These are phyloP conservation scores for Leptobrachium leishanense DNA, from an alignment of 2,113 vertebrate species.

Conservation along the genomic window DNA sequence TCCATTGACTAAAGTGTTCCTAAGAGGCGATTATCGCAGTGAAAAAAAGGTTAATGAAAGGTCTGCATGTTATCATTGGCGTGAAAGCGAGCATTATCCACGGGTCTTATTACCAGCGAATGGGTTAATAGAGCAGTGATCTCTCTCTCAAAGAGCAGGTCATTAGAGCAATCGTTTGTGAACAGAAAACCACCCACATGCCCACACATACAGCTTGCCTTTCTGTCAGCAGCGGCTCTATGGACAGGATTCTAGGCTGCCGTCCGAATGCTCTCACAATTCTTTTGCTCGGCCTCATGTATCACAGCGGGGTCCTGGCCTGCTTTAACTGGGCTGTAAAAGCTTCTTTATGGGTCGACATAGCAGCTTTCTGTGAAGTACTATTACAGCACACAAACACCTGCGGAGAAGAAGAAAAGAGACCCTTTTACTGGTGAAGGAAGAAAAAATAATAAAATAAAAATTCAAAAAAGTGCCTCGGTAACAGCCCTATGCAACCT, in stretches of 20 bases:
- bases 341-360: conserved; percentile 40
- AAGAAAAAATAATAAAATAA: conserved; percentile 7
- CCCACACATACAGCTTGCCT: not conserved
- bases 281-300: conserved; percentile 31
- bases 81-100: not conserved
- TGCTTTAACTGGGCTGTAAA: conserved; percentile 43
- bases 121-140: conserved; percentile 38
- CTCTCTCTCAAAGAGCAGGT: conserved; percentile 23
- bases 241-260: conserved; percentile 30
- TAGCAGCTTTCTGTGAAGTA: conserved; percentile 43
- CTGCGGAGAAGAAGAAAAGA: conserved; percentile 40
- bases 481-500: conserved; percentile 18
- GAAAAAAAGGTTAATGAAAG: conserved; percentile 12
- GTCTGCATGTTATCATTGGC: not conserved
- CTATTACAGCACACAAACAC: conserved; percentile 36
- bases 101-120: conserved; percentile 5
- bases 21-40: not conserved
- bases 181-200: conserved; percentile 39
- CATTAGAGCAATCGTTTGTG: conserved; percentile 33
- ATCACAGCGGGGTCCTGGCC: conserved; percentile 16
- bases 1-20: not conserved
- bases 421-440: conserved; percentile 22
- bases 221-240: conserved; percentile 25
- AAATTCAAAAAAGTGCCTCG: not conserved
- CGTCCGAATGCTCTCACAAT: conserved; percentile 17